These are phyloP conservation scores for Cinclus mexicanus DNA, from an alignment of 2,113 vertebrate genomes.

Conservation along the genomic window DNA sequence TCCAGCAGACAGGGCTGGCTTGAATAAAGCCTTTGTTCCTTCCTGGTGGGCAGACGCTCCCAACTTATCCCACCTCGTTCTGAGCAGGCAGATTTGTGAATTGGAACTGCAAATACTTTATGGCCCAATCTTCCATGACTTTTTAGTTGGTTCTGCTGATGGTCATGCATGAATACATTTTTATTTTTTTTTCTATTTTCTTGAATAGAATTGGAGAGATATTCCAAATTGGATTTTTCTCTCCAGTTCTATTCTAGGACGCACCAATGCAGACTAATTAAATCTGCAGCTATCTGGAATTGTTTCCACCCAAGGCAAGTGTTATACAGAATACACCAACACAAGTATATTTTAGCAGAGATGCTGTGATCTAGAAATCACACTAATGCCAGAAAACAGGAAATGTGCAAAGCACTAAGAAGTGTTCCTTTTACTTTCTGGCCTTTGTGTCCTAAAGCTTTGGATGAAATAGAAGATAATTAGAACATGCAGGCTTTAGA, in stretches of 20 bases:
- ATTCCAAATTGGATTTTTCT: neutral
- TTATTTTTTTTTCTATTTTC: neutral
- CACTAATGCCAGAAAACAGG: neutral
- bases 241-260: neutral
- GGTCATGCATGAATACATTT: fast-evolving
- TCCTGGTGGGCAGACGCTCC: neutral
- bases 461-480: neutral
- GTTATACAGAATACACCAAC: fast-evolving
- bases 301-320: neutral
- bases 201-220: too few relatives aligned
- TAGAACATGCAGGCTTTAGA: neutral
- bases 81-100: neutral
- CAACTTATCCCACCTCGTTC: neutral
- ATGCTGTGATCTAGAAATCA: neutral
- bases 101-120: neutral
- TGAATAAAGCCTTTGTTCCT: slow-evolving; percentile 14
- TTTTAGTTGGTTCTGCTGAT: neutral
- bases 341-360: neutral
- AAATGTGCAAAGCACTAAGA: neutral
- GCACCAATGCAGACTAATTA: neutral
- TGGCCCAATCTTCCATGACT: neutral
- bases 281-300: neutral
- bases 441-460: neutral
- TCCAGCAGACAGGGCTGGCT: neutral
- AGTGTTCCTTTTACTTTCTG: neutral